Conservation (phyloP, 2,797 vertebrate species). For the Danio aesculapii region DNA sequence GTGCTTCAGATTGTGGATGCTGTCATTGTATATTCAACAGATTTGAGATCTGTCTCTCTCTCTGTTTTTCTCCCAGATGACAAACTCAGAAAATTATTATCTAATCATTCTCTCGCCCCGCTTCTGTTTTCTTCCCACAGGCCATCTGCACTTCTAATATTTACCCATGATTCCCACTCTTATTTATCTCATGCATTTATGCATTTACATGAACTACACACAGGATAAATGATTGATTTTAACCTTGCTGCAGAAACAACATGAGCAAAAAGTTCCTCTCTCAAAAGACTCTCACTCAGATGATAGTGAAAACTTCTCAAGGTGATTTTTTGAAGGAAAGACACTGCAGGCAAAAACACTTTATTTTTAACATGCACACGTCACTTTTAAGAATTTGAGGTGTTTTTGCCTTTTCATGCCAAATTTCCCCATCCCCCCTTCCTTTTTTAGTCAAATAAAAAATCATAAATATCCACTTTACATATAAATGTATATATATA, state of each 20-base stretch:
- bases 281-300: neutral
- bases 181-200: slow-evolving; percentile 18
- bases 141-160: slow-evolving; percentile 38
- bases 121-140: slow-evolving; percentile 31
- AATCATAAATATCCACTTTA: too few species aligned
- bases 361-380: too few species aligned
- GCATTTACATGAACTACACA: neutral
- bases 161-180: slow-evolving; percentile 27
- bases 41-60: neutral
- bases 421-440: too few species aligned
- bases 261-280: neutral
- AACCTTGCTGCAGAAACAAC: slow-evolving; percentile 29
- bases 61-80: slow-evolving; percentile 6
- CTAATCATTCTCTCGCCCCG: slow-evolving; percentile 10
- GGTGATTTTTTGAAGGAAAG: neutral
- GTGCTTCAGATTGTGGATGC: neutral
- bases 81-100: slow-evolving; percentile 31
- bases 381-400: too few species aligned
- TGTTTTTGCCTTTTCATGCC: too few species aligned
- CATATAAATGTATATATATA: too few species aligned
- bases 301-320: neutral
- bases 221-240: slow-evolving; percentile 13
- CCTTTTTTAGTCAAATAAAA: too few species aligned
- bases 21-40: neutral
- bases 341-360: too few species aligned